These are phyloP conservation scores for Notocelia uddmanniana DNA, from an alignment of 2,888 invertebrate species.

Conservation along the genomic window DNA sequence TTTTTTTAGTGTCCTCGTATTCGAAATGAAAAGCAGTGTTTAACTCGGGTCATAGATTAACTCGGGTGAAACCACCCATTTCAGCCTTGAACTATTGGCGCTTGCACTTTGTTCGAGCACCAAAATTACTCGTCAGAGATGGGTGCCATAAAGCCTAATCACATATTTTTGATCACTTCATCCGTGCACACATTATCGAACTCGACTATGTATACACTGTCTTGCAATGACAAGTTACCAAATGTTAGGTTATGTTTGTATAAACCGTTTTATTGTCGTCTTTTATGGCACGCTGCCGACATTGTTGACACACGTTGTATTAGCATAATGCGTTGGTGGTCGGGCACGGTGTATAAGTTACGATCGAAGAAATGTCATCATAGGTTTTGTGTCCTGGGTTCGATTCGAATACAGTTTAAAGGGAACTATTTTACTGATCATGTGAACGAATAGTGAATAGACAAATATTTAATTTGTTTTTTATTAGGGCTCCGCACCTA, in stretches of 20 bases:
- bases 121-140: no score
- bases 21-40: no score
- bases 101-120: no score
- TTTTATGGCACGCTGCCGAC: slow-evolving; percentile 30
- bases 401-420: background rate
- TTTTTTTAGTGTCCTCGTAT: no score
- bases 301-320: slow-evolving; percentile 33
- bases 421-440: background rate
- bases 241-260: slow-evolving; percentile 17
- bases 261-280: slow-evolving; percentile 23
- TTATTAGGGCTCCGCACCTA: no score
- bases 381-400: background rate
- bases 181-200: no score
- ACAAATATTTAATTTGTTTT: no score
- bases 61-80: no score
- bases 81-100: no score
- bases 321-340: slow-evolving; percentile 32
- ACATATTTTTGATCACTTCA: no score
- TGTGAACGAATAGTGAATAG: background rate
- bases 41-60: no score
- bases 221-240: slow-evolving; percentile 17
- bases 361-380: background rate
- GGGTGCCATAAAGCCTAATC: no score
- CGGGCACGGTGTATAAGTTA: slow-evolving; percentile 11
- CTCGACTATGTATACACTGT: background rate